Conservation (phyloP, 2,888 invertebrate genomes). For the Drosophila prolongata region DNA sequence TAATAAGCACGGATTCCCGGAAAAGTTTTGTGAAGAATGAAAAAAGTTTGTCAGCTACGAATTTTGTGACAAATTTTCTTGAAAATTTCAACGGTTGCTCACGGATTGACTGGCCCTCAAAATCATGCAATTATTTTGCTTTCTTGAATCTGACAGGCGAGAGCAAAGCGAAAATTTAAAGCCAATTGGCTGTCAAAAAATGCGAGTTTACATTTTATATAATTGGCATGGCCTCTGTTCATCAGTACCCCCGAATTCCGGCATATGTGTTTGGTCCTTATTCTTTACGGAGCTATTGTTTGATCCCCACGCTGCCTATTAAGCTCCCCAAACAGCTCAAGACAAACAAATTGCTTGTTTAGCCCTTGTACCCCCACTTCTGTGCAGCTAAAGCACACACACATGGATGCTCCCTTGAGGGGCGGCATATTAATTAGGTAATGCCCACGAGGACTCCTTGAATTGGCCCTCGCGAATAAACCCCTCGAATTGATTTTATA, state of each 20-base stretch:
- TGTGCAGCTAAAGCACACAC: background rate
- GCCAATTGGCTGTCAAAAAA: constrained; percentile 60
- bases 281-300: constrained; percentile 27
- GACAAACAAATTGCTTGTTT: constrained; percentile 59
- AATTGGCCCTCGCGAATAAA: constrained; percentile 28
- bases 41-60: constrained; percentile 16
- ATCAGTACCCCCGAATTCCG: background rate
- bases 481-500: constrained; percentile 38
- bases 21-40: constrained; percentile 11
- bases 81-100: background rate
- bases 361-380: constrained; percentile 38
- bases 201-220: constrained; percentile 67
- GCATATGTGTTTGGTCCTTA: constrained; percentile 4
- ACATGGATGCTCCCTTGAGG: constrained; percentile 1
- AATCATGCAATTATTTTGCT: constrained; percentile 10
- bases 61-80: constrained; percentile 12
- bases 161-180: constrained; percentile 43
- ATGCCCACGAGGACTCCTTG: constrained; percentile 28
- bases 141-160: constrained; percentile 16
- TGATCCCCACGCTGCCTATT: constrained; percentile 4
- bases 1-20: constrained; percentile 18
- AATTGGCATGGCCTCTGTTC: constrained; percentile 48
- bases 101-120: background rate
- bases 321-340: constrained; percentile 40
- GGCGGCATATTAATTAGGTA: constrained; percentile 54